Base-by-base conservation (phyloP, 1,140 invertebrate species). In the Aphaenogaster ashmeadi region DNA sequence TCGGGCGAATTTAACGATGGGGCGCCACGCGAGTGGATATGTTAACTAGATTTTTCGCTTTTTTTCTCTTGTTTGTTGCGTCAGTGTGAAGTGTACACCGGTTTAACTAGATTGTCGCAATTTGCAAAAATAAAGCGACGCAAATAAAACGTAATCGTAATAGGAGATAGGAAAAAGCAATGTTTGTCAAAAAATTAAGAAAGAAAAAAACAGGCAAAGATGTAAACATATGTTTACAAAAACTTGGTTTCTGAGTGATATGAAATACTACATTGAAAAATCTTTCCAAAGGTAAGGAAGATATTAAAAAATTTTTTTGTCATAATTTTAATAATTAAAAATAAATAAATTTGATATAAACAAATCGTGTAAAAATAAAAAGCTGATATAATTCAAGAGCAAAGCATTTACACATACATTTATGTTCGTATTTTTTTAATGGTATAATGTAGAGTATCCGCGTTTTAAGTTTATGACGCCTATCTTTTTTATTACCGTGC, bases 1-100 rank as follows among this genome's bases (percentile, higher is more conserved):
- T 84, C 80, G 80, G 33, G 27, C 38, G 69, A 84, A 75, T 84
- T 84, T 84, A 84, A 84, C 80, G 80, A 84, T 84, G 80, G 80
- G 41, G 4, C 69, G 80, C 67, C 38, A 83, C 80, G 41, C 80
- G 44, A 84, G 69, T 75, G 41, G 69, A 75, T 84, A 62, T 84
- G 54, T 84, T 84, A 84, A 84, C 80, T 75, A 84, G 69, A 72
- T 84, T 84, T 83, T 80, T 56, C 21, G 4, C 15, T 44, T 69
- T 75, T 83, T 75, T 47, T 27, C 44, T 41, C 38, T 71, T 60
- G 41, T 83, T 83, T 58, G 62, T 74, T 38, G 41, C 69, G 7
- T 62, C 54, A 58, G 52, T 47, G 56, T 7, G 15, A 60, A 75
- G 54, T 75, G 41, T 21, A 15, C 13, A 44, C 18, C 27, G 33